Evolutionary conservation across 2,888 invertebrate genomes (phyloP).

Genomic region (Lamellibrachia satsuma): DNA sequence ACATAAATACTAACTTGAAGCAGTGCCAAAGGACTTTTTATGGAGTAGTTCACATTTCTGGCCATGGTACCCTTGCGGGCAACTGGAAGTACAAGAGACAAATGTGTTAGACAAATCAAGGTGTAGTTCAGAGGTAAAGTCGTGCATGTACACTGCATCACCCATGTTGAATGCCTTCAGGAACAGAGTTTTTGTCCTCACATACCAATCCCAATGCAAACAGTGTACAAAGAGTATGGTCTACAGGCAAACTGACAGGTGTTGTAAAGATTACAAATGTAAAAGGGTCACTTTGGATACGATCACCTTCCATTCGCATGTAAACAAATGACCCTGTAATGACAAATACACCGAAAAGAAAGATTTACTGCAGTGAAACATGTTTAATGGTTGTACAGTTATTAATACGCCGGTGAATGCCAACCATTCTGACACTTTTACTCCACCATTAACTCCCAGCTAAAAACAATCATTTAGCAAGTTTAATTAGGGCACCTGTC

Average conservation of each 20-base stretch:
- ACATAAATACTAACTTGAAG: not conserved
- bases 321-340: not conserved
- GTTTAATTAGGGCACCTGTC: not conserved
- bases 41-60: not conserved
- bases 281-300: too few relatives aligned
- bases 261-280: too few relatives aligned
- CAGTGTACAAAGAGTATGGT: too few relatives aligned
- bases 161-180: too few relatives aligned
- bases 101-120: not conserved
- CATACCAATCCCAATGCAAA: too few relatives aligned
- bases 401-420: too few relatives aligned
- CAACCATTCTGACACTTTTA: too few relatives aligned
- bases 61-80: not conserved
- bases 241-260: too few relatives aligned
- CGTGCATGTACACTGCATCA: too few relatives aligned
- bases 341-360: not conserved
- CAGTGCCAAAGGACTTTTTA: not conserved
- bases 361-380: not conserved
- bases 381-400: not conserved
- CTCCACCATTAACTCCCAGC: too few relatives aligned
- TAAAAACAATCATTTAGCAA: not conserved
- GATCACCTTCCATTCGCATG: not conserved
- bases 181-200: too few relatives aligned
- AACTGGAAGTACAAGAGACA: not conserved
- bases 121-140: not conserved